A percentile compares a stretch with the other conserved stretches of the same genome.
These are phyloP conservation scores for Drosophila colorata DNA, from an alignment of 2,888 invertebrate genomes.

Conservation along the genomic window DNA sequence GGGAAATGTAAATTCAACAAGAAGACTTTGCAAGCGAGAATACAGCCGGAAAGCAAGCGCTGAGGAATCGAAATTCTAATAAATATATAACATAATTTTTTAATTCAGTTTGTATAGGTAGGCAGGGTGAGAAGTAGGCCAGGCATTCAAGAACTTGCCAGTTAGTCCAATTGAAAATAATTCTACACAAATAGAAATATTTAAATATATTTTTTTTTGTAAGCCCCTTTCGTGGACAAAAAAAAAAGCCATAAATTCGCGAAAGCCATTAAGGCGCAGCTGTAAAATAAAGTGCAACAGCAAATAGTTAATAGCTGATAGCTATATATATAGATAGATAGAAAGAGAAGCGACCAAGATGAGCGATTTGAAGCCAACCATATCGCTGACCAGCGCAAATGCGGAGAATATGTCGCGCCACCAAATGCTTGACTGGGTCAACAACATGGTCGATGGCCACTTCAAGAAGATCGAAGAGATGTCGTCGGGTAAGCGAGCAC, in stretches of 20 bases:
- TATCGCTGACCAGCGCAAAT: conserved; percentile 68
- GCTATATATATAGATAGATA: neutral
- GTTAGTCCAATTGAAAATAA: neutral
- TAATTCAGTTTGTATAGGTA: neutral
- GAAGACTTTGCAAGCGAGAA: conserved; percentile 3
- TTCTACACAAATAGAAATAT: neutral
- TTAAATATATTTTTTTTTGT: conserved; percentile 1
- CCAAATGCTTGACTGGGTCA: conserved; percentile 99
- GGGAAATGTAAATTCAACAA: conserved; percentile 12
- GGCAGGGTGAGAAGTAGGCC: neutral
- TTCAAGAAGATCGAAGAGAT: conserved; percentile 98
- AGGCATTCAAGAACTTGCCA: neutral
- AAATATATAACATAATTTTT: neutral
- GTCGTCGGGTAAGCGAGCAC: conserved; percentile 88
- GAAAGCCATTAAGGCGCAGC: neutral
- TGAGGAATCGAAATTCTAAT: neutral
- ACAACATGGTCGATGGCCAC: conserved; percentile 95
- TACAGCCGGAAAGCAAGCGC: conserved; percentile 2
- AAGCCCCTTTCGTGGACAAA: neutral
- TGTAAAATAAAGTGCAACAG: conserved; percentile 11
- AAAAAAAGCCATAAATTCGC: neutral
- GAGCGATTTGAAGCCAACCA: conserved; percentile 67
- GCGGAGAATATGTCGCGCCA: conserved; percentile 98
- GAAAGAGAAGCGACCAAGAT: conserved; percentile 23
- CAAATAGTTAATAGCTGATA: conserved; percentile 2